Evolutionary conservation across 2,888 invertebrate genomes (phyloP), one percentile per base, ranked within the genome.

Genomic region (Erebia palarica): DNA sequence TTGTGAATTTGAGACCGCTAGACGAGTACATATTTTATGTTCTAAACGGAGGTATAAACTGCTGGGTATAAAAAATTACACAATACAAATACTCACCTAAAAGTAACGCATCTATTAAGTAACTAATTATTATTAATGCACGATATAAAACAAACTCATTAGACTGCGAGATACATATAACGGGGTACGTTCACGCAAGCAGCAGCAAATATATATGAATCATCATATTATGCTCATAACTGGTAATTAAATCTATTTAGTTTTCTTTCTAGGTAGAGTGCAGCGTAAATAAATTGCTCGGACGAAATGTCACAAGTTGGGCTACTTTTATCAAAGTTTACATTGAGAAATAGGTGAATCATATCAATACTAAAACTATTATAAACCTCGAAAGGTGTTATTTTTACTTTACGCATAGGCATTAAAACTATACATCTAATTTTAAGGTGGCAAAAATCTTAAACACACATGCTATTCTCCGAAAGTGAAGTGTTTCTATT

Each of bases 241-340:
- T 49, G 14, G 21, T 27, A 63, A 61, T 68, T 68, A 36, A 61
- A 14, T 61, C 42, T 55, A 14, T 61, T 18, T 55, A 9, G 49
- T 59, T 36, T 59, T 67, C n/a, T 44, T 21, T 44, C 58, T 44
- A 57, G 59, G 49, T 44, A 59, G 57, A 67, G 27, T 16, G 59
- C 58, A 51, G 27, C 49, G 49, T 1, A 13, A 59, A 16, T 9
- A 59, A 59, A 58, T 67, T 59, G 49, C 59, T 21, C 59, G 21
- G 8, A 67, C 36, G 16, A 49, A 66, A 59, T 57, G 66, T 55
- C 57, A 66, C 57, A 58, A 49, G 58, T 59, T 42, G 18, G 21
- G 27, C 51, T 67, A 36, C 67, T 51, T 59, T 59, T 67, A 59
- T 36, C 44, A 44, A 16, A 58, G 58, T 61, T 44, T 18, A 18